These are phyloP conservation scores for Otis tarda DNA, from an alignment of 2,113 vertebrate species.

Conservation along the genomic window DNA sequence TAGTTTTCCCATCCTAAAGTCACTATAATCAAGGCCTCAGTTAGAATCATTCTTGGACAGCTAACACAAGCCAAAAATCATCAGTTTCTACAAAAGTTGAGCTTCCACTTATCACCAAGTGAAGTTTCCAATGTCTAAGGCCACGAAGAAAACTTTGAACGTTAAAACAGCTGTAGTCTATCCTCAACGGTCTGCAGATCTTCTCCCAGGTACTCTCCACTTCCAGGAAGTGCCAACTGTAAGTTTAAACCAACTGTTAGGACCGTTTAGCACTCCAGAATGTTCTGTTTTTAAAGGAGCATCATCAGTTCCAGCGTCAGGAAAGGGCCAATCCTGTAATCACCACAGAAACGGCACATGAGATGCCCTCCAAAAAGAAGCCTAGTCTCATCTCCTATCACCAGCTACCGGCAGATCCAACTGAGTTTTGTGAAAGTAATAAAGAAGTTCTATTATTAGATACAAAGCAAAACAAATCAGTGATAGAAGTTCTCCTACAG, in stretches of 20 bases:
- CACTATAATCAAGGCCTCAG: background rate
- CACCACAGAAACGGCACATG: background rate
- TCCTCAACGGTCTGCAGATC: background rate
- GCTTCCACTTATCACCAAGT: background rate
- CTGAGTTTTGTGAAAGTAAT: background rate
- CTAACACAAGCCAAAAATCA: background rate
- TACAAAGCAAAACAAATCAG: background rate
- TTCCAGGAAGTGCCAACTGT: background rate
- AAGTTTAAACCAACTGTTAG: background rate
- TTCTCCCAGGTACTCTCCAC: background rate
- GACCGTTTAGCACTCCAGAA: background rate
- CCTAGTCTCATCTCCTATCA: background rate
- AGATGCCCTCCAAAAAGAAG: background rate
- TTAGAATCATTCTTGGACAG: background rate
- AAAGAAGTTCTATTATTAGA: background rate
- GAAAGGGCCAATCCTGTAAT: background rate
- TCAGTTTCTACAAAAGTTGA: background rate
- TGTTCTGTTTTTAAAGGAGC: background rate
- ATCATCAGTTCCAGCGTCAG: background rate
- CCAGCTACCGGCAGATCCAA: background rate
- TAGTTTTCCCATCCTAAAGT: background rate
- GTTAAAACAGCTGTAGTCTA: rapidly evolving
- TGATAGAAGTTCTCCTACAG: background rate
- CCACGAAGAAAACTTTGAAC: background rate
- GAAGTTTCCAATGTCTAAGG: background rate